Evolutionary conservation across 2,797 vertebrate genomes (phyloP), one percentile per base, ranked within the genome.

Genomic region (Melanotaenia nigrans): DNA sequence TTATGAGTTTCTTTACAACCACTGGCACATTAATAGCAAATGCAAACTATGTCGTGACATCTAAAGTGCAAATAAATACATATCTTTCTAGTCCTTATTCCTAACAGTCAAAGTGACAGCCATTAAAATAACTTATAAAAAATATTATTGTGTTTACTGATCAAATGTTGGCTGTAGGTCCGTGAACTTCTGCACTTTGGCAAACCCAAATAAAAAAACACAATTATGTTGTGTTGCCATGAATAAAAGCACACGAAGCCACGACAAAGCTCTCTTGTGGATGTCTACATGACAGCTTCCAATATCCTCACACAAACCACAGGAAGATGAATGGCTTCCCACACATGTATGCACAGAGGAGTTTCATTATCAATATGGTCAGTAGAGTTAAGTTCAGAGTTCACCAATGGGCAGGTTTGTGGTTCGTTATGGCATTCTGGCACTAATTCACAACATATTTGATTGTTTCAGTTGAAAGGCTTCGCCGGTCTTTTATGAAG

Each of bases 401-500:
- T 94, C 89, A 89, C 30, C 38, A 8, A 47, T 47, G 75, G 84
- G 79, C 66, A 63, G 77, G 66, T 65, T 86, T 90, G 85, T 81
- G 87, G 90, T 89, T 86, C 20, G 18, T 33, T 73, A 70, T 82
- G 77, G 81, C 84, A 87, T 89, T 79, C 12, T 36, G 66, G 83
- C 79, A 68, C 77, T 88, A 90, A 92, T 89, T 89, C 80, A 79
- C 82, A 91, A 87, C 89, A 90, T 90, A 75, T 84, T 89, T 68
- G 65, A 78, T 77, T 85, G 64, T 83, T 88, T 66, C 71, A 89
- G 87, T 90, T 90, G 78, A 90, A 92, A 90, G 85, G 82, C 75
- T 83, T 79, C 11, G n/a, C 78, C 68, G 80, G 61, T 73, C 77
- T 87, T 73, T 73, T 80, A 79, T 87, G 73, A 85, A 78, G 70